Percentiles rank a stretch among this genome's conserved stretches.
phyloP scores from a whole-genome alignment of 2,797 vertebrate genomes.

The Manis javanica region DNA sequence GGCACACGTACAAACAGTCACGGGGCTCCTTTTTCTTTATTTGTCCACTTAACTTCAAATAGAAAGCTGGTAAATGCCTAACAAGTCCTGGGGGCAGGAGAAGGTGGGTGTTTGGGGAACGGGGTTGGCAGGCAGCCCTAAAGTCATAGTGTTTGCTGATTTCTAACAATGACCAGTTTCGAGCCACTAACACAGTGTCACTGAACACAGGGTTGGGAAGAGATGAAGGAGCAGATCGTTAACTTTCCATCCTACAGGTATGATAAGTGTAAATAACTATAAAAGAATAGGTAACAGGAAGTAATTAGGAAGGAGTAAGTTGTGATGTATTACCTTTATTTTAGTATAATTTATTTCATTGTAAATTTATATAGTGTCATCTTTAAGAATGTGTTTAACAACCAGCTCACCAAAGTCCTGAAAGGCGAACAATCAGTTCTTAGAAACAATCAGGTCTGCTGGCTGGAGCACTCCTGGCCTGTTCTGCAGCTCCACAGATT shows the following conservation, averaged over 20 bases:
- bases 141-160: not conserved
- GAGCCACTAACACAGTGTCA: not conserved
- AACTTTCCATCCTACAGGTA: not conserved
- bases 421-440: not conserved
- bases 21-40: not conserved
- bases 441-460: not conserved
- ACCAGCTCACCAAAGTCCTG: not conserved
- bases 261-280: not conserved
- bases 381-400: not conserved
- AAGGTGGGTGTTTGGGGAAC: not conserved
- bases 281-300: not conserved
- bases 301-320: not conserved
- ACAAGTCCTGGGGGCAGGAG: not conserved
- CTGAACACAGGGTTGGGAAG: not conserved
- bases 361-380: not conserved
- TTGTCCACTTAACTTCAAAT: not conserved
- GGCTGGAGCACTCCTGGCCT: not conserved
- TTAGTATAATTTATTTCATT: not conserved
- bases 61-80: not conserved
- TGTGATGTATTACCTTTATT: not conserved
- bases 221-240: not conserved
- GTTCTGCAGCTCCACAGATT: fast-evolving
- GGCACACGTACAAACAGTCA: not conserved
- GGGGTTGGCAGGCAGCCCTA: not conserved
- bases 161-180: not conserved